Conservation (phyloP, 2,797 vertebrate species). For the Rhyacichthys aspro region DNA sequence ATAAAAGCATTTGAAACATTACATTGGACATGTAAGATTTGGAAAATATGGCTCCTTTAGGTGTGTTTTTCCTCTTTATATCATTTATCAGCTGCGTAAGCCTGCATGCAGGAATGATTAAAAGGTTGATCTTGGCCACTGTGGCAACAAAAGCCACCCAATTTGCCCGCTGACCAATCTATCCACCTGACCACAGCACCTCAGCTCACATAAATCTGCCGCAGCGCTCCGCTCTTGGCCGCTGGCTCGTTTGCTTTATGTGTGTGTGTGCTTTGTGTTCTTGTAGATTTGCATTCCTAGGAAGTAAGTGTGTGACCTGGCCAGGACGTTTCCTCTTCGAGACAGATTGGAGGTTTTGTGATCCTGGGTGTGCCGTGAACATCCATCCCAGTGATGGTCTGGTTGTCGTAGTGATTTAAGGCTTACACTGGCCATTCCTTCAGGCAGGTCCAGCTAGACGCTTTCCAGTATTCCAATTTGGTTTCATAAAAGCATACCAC, state of each 20-base stretch:
- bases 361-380: conserved; percentile 64
- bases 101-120: conserved; percentile 58
- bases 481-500: not conserved
- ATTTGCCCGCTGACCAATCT: conserved; percentile 66
- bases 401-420: conserved; percentile 74
- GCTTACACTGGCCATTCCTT: conserved; percentile 60
- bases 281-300: conserved; percentile 18
- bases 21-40: not conserved
- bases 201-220: conserved; percentile 68
- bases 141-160: conserved; percentile 58
- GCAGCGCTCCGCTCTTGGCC: conserved; percentile 31
- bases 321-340: conserved; percentile 53
- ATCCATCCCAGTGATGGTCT: conserved; percentile 64
- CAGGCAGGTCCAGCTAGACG: conserved; percentile 17
- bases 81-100: conserved; percentile 66
- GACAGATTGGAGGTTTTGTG: conserved; percentile 63
- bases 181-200: conserved; percentile 73
- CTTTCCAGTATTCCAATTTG: not conserved
- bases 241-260: conserved; percentile 24
- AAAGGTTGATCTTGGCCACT: conserved; percentile 62
- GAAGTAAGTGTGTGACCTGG: conserved; percentile 32
- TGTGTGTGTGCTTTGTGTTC: conserved; percentile 24
- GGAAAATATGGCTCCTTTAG: not conserved
- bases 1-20: conserved; percentile 16
- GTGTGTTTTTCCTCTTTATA: conserved; percentile 27